These are phyloP conservation scores for Phoeniculus purpureus DNA, from an alignment of 2,797 vertebrate genomes.

Conservation along the genomic window DNA sequence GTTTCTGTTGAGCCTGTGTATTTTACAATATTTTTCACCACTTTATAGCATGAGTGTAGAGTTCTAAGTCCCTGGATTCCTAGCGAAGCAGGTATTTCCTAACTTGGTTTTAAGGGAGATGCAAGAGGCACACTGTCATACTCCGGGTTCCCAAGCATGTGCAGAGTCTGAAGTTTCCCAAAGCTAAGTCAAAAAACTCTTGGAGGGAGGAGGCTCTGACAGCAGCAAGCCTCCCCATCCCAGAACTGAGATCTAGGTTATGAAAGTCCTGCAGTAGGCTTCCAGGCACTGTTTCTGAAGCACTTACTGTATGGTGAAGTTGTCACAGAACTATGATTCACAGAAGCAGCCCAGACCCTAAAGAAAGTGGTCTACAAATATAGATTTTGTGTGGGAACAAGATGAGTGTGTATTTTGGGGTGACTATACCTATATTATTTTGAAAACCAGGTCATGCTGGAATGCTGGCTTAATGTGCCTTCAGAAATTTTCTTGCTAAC, in stretches of 20 bases:
- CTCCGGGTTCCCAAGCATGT: not conserved
- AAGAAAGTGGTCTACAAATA: not conserved
- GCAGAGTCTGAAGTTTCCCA: not conserved
- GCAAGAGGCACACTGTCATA: not conserved
- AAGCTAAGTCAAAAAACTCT: not conserved
- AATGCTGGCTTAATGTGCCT: not conserved
- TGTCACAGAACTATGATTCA: not conserved
- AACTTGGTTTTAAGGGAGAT: not conserved
- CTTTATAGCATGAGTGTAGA: not conserved
- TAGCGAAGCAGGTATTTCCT: not conserved
- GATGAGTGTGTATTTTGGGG: not conserved
- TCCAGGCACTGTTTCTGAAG: not conserved
- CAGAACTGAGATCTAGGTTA: not conserved
- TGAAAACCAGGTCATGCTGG: not conserved
- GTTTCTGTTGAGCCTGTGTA: not conserved
- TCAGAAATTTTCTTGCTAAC: not conserved
- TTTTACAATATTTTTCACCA: not conserved
- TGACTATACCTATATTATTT: not conserved
- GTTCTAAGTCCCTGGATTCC: not conserved
- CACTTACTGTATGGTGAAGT: not conserved
- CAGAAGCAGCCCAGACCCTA: not conserved
- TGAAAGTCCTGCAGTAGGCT: not conserved
- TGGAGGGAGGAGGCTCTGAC: not conserved
- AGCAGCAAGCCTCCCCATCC: not conserved
- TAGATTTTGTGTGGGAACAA: not conserved